Conservation (phyloP, 2,888 invertebrate species). For the Pollenia angustigena region DNA sequence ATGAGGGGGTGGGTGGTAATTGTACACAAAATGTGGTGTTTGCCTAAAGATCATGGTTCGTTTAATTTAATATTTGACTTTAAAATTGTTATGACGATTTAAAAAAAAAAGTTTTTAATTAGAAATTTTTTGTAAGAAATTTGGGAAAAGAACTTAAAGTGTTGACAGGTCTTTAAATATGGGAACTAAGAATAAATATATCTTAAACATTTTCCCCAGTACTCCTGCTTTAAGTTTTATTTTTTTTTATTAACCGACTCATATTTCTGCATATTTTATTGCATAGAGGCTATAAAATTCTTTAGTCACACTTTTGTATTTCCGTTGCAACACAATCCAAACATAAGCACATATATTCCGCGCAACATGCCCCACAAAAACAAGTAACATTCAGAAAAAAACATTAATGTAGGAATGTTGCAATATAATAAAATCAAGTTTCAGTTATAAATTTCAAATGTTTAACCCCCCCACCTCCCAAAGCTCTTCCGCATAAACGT, state of each 20-base stretch:
- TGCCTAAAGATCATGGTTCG: slow-evolving; percentile 78
- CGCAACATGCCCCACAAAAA: slow-evolving; percentile 14
- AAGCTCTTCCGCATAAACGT: neutral
- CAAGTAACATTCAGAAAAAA: slow-evolving; percentile 1
- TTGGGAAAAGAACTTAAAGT: too few species aligned
- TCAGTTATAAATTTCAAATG: slow-evolving; percentile 57
- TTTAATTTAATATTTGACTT: slow-evolving; percentile 82
- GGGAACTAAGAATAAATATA: too few species aligned
- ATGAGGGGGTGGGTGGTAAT: slow-evolving; percentile 61
- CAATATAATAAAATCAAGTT: slow-evolving; percentile 49
- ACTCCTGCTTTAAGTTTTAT: neutral
- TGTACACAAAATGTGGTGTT: slow-evolving; percentile 55
- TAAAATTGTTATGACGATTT: slow-evolving; percentile 73
- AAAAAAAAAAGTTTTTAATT: neutral
- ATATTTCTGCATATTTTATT: neutral
- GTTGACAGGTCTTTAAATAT: too few species aligned
- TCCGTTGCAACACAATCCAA: slow-evolving; percentile 59
- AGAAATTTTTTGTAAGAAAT: neutral
- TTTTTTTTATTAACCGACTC: neutral
- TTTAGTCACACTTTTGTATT: slow-evolving; percentile 74
- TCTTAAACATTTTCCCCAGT: too few species aligned
- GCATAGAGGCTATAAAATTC: slow-evolving; percentile 67
- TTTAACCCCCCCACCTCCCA: slow-evolving; percentile 8
- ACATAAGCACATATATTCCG: neutral
- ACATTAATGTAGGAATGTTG: slow-evolving; percentile 8